phyloP scores from a whole-genome alignment of 1,140 invertebrate genomes.

The Trichonephila inaurata region DNA sequence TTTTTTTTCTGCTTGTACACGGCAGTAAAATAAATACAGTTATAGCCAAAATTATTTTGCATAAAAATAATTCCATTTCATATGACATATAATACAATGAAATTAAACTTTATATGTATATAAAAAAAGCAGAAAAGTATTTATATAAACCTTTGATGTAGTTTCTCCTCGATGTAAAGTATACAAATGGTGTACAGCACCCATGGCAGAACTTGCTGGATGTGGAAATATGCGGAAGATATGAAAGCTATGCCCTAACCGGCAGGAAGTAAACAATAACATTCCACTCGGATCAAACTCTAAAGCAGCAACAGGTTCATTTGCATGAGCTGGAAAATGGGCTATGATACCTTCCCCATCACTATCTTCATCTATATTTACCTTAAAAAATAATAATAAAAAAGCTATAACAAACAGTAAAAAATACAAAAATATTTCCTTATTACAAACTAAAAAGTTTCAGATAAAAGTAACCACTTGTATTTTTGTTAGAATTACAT shows the following conservation, averaged over 20 bases:
- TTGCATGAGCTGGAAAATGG: constrained; percentile 95
- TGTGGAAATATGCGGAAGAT: constrained; percentile 97
- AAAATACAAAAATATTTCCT: background rate
- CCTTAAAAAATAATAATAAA: constrained; percentile 61
- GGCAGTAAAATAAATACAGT: too few species aligned
- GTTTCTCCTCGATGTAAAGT: constrained; percentile 91
- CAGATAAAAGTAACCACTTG: too few species aligned
- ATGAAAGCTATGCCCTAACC: constrained; percentile 97
- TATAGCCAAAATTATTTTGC: too few species aligned
- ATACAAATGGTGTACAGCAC: constrained; percentile 97
- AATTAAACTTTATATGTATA: too few species aligned
- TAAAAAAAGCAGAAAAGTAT: background rate
- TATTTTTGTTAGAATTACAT: too few species aligned
- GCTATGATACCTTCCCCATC: constrained; percentile 89
- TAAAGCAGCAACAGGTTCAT: constrained; percentile 93
- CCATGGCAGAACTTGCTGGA: constrained; percentile 91
- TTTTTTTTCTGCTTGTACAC: too few species aligned
- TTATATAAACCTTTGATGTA: constrained; percentile 82
- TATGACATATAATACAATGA: too few species aligned
- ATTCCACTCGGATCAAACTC: constrained; percentile 96
- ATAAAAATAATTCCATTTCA: too few species aligned
- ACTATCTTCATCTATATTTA: constrained; percentile 81
- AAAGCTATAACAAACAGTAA: background rate
- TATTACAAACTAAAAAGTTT: too few species aligned
- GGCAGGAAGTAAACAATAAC: constrained; percentile 94